Evolutionary conservation across 2,113 vertebrate species (phyloP), one percentile per base, ranked within the genome.

Genomic region (Hippocampus abdominalis): DNA sequence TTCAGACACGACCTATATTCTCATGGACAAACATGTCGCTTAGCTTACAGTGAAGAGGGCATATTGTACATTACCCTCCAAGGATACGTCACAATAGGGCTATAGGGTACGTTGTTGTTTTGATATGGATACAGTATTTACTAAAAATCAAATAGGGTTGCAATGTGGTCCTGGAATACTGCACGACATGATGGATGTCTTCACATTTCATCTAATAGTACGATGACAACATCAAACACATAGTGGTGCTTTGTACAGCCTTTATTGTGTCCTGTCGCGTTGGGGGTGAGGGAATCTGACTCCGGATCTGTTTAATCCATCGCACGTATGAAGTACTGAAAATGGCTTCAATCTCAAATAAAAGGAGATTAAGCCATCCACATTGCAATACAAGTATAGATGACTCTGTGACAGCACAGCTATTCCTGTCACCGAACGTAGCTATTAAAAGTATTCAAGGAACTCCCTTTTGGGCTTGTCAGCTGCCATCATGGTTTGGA

Each of bases 1-100:
- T 83, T 83, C 80, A 88, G 83, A 89, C 81, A 86, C 84, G 87
- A 90, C 89, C 90, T 85, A 90, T 86, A 86, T 79, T 75, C 72
- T 67, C 7, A 60, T 68, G 66, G 83, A 86, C 85, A 85, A 84
- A 79, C 73, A 74, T 75, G 27, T 65, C 79, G 81, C 74, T 79
- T 69, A 64, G 73, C 68, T 32, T 61, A 44, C 74, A 36, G 5
- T 7, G 32, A 4, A 36, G 70, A 72, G 62, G 71, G 73, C 76
- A 70, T 18, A 49, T 49, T 59, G 27, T 63, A 23, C 66, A 80
- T 56, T 82, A 72, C 73, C 76, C 53, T 70, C 25, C 42, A 42
- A 61, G 62, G 65, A 69, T 20, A 70, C 68, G 75, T 76, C 61
- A 69, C 29, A 36, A 36, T 36, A 36, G 32, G 32, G 3, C 42